These are phyloP conservation scores for Ditylenchus weischeri DNA, from an alignment of 2,888 invertebrate genomes.

Conservation along the genomic window DNA sequence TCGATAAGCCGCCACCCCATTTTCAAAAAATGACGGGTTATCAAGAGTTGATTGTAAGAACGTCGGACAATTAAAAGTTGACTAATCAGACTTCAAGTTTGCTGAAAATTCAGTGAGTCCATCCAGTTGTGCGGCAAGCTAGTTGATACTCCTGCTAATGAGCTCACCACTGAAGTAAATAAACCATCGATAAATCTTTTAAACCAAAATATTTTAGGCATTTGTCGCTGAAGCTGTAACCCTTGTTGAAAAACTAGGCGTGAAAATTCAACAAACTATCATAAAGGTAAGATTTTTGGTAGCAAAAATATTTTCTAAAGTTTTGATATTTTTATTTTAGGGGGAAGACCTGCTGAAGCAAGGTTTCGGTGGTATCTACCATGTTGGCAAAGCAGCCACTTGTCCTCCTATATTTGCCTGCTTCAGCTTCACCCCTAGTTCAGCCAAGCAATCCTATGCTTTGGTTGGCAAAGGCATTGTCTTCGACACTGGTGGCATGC, in stretches of 20 bases:
- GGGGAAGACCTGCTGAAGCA: constrained; percentile 74
- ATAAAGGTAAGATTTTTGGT: constrained; percentile 25
- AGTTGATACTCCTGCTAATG: constrained; percentile 80
- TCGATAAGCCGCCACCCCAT: too few relatives aligned
- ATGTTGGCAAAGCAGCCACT: constrained; percentile 76
- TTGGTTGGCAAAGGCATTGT: constrained; percentile 80
- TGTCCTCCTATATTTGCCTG: constrained; percentile 71
- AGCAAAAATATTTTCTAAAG: not conserved
- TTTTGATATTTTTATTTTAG: constrained; percentile 68
- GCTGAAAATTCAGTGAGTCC: constrained; percentile 52
- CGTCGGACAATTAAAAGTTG: too few relatives aligned
- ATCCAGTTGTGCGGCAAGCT: constrained; percentile 71
- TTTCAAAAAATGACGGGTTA: too few relatives aligned
- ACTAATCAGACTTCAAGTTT: too few relatives aligned
- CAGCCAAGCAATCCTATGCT: constrained; percentile 70
- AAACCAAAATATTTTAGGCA: constrained; percentile 60
- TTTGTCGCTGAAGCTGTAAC: constrained; percentile 69
- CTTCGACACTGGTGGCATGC: constrained; percentile 86
- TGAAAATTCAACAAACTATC: constrained; percentile 32
- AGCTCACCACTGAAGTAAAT: constrained; percentile 68
- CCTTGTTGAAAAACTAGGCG: constrained; percentile 31
- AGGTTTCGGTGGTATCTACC: constrained; percentile 78
- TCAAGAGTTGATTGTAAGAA: too few relatives aligned
- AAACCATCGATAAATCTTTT: not conserved
- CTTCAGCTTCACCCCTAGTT: constrained; percentile 68